Conservation (phyloP, 2,888 invertebrate genomes). For the Heliconius sara region DNA sequence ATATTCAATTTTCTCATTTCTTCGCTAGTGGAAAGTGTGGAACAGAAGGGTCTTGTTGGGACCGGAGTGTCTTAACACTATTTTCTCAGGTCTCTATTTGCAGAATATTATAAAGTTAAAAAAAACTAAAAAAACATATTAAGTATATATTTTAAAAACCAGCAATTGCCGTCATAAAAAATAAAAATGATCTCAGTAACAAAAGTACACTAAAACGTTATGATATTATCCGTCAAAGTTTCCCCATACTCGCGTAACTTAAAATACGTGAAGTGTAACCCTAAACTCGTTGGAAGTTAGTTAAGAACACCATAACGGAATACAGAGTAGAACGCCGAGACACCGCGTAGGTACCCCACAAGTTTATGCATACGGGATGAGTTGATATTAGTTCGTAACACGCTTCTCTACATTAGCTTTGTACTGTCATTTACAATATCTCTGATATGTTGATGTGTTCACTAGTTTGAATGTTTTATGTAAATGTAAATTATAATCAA, state of each 20-base stretch:
- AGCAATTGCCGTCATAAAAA: neutral
- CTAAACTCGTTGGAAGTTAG: constrained; percentile 43
- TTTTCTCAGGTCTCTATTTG: too few relatives aligned
- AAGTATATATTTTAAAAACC: too few relatives aligned
- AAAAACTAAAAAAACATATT: too few relatives aligned
- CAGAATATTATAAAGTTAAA: too few relatives aligned
- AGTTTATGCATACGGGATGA: constrained; percentile 77
- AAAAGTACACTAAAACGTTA: constrained; percentile 3
- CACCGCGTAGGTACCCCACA: constrained; percentile 46
- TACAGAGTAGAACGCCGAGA: constrained; percentile 48
- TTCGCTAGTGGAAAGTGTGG: too few relatives aligned
- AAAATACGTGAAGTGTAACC: constrained; percentile 32
- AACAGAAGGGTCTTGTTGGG: too few relatives aligned
- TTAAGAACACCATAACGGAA: constrained; percentile 50
- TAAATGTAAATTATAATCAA: constrained; percentile 50
- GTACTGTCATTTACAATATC: constrained; percentile 70
- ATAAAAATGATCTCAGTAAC: neutral
- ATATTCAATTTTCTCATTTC: too few relatives aligned
- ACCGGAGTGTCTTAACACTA: too few relatives aligned
- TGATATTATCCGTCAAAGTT: constrained; percentile 5
- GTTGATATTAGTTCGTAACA: constrained; percentile 69
- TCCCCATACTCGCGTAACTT: constrained; percentile 20
- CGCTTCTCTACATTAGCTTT: constrained; percentile 69
- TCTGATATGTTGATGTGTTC: constrained; percentile 66
- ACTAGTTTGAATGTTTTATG: constrained; percentile 50